Conservation (phyloP, 2,113 vertebrate species). For the Panurus biarmicus region DNA sequence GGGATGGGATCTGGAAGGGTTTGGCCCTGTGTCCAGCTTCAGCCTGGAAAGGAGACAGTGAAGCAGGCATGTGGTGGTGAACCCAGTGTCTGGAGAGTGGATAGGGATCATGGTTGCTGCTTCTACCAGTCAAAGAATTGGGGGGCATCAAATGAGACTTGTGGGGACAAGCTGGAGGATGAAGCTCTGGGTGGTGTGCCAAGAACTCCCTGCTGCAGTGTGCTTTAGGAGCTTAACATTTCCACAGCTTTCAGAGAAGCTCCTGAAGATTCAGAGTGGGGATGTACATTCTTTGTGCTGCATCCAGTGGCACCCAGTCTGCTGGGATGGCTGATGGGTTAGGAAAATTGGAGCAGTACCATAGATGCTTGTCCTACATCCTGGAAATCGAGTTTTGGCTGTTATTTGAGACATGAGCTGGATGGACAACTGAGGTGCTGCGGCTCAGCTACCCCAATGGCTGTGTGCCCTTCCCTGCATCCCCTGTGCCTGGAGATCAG, state of each 20-base stretch:
- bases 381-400: background rate
- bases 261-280: background rate
- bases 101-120: fast-evolving
- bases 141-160: background rate
- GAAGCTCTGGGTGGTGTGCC: background rate
- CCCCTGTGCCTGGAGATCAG: background rate
- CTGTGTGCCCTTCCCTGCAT: background rate
- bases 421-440: background rate
- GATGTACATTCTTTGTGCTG: too few relatives aligned
- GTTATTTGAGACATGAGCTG: background rate
- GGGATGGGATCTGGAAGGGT: background rate
- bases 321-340: background rate
- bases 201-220: background rate
- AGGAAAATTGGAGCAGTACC: background rate
- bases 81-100: background rate
- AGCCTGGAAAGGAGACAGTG: background rate
- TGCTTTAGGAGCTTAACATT: background rate
- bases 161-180: background rate
- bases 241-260: background rate
- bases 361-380: background rate
- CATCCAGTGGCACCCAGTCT: fast-evolving
- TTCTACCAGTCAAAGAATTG: background rate
- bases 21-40: background rate
- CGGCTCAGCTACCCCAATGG: background rate
- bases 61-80: background rate